phyloP scores from a whole-genome alignment of 2,113 vertebrate species.

The Bubo scandiacus region DNA sequence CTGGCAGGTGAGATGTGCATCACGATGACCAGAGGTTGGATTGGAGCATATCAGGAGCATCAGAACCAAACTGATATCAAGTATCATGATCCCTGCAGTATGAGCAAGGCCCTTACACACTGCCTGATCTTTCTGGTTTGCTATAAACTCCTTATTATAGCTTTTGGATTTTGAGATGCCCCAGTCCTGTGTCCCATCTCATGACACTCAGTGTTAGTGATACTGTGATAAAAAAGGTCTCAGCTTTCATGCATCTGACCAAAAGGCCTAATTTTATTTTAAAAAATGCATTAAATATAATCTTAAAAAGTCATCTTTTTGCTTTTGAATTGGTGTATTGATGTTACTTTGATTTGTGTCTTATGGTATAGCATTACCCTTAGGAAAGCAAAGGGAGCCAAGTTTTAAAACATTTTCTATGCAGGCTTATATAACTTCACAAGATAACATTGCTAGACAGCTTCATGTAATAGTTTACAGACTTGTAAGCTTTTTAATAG shows the following conservation, averaged over 20 bases:
- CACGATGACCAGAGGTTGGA: neutral
- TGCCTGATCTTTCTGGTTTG: neutral
- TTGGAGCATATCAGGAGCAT: neutral
- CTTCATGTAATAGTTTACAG: neutral
- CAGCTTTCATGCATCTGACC: neutral
- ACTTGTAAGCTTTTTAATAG: neutral
- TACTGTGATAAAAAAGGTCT: neutral
- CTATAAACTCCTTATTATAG: neutral
- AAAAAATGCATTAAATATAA: neutral
- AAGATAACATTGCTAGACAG: constrained; percentile 12
- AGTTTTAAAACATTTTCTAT: neutral
- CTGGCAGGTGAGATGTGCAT: neutral
- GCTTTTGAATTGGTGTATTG: neutral
- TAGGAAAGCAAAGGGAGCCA: neutral
- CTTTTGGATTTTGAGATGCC: neutral
- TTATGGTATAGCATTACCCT: neutral
- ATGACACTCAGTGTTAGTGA: neutral
- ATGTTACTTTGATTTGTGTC: neutral
- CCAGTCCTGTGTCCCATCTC: neutral
- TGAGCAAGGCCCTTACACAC: neutral
- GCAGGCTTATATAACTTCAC: neutral
- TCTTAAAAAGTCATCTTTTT: neutral
- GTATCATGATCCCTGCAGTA: rapidly evolving
- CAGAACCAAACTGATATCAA: neutral
- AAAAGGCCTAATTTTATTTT: neutral